Evolutionary conservation across 2,797 vertebrate genomes (phyloP).

Genomic region (Sebastes nivosus): DNA sequence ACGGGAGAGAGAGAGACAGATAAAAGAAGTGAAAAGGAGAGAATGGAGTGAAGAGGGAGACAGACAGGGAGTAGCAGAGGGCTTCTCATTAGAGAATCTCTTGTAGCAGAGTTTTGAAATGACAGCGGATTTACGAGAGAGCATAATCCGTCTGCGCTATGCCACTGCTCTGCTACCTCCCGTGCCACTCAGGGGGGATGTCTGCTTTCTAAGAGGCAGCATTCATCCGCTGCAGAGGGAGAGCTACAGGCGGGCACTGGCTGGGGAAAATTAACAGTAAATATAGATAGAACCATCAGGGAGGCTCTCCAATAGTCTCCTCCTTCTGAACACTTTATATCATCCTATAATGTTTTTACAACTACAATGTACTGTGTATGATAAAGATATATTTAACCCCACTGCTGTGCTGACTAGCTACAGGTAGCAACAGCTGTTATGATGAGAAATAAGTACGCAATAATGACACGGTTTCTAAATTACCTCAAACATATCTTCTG

Average conservation of each 20-base stretch:
- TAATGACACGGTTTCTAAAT: background rate
- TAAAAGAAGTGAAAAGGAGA: constrained; percentile 59
- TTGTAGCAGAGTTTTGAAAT: constrained; percentile 74
- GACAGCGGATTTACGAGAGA: constrained; percentile 74
- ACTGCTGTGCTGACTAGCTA: background rate
- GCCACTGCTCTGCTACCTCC: constrained; percentile 51
- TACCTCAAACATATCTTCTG: background rate
- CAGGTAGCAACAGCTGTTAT: background rate
- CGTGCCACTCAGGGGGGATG: constrained; percentile 19
- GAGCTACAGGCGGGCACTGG: constrained; percentile 23
- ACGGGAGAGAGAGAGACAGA: constrained; percentile 44
- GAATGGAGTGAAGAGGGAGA: constrained; percentile 47
- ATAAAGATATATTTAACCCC: background rate
- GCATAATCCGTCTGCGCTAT: constrained; percentile 71
- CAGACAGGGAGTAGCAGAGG: constrained; percentile 56
- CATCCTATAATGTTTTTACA: background rate
- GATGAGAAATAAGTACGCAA: background rate
- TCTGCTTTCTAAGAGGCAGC: constrained; percentile 39
- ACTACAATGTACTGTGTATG: background rate
- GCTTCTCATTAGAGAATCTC: constrained; percentile 77
- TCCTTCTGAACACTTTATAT: background rate
- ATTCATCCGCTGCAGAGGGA: constrained; percentile 32
- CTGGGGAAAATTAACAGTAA: constrained; percentile 26
- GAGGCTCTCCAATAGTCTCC: background rate
- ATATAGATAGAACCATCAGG: constrained; percentile 7